These are phyloP conservation scores for Tenebrio molitor DNA, from an alignment of 1,140 invertebrate species.

Conservation along the genomic window DNA sequence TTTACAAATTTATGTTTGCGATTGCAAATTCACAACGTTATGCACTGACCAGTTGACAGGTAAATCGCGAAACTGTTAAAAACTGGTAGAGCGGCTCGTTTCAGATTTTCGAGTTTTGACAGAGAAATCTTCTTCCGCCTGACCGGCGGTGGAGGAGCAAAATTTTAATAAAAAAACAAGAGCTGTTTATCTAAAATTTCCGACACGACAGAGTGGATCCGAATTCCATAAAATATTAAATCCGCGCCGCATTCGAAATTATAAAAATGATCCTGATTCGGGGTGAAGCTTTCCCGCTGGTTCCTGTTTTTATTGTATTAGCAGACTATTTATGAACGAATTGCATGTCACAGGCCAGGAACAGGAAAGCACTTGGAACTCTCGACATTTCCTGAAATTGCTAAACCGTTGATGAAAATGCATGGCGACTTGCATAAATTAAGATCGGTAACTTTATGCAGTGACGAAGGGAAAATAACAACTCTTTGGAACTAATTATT, in stretches of 20 bases:
- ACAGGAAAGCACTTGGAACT: conserved; percentile 60
- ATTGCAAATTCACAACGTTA: no score
- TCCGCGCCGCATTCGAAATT: not conserved
- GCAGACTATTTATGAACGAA: conserved; percentile 57
- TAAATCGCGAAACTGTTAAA: no score
- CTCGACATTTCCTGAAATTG: conserved; percentile 61
- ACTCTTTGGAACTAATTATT: conserved; percentile 13
- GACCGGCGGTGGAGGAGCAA: no score
- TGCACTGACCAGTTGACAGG: no score
- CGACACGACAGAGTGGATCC: no score
- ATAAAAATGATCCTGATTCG: not conserved
- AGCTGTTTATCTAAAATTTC: not conserved
- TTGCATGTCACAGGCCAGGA: conserved; percentile 57
- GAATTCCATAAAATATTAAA: no score
- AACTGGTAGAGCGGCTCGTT: no score
- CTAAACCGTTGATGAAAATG: conserved; percentile 58
- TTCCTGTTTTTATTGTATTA: conserved; percentile 18
- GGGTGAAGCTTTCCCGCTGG: not conserved
- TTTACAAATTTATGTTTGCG: no score
- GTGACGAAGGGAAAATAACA: conserved; percentile 44
- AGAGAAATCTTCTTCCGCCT: no score
- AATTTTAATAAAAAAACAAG: not conserved
- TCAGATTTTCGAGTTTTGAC: no score
- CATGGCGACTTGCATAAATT: conserved; percentile 46
- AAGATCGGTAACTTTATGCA: conserved; percentile 33